Conservation (phyloP, 2,888 invertebrate species). For the Nephrocerus scutellatus region DNA sequence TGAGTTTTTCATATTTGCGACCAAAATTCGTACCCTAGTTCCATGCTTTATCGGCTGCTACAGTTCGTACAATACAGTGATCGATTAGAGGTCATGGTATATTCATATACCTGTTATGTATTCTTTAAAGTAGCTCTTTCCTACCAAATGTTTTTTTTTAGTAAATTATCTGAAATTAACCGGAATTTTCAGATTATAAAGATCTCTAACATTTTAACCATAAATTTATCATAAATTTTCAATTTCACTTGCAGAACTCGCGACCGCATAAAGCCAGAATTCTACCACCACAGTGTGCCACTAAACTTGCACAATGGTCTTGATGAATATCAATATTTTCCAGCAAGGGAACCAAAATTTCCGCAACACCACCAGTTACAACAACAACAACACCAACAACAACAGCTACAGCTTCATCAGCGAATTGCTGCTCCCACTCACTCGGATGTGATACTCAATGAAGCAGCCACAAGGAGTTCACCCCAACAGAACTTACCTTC, state of each 20-base stretch:
- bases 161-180: no score
- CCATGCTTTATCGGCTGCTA: no score
- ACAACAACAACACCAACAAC: conserved; percentile 5
- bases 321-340: conserved; percentile 41
- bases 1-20: no score
- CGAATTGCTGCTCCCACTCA: conserved; percentile 5
- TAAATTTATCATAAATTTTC: no score
- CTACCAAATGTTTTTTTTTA: no score
- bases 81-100: no score
- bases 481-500: neutral
- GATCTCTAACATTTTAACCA: no score
- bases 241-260: conserved; percentile 32
- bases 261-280: conserved; percentile 30
- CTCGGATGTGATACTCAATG: conserved; percentile 19
- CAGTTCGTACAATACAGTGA: no score
- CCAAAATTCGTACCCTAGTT: no score
- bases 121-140: no score
- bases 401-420: conserved; percentile 7
- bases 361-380: conserved; percentile 33
- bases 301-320: conserved; percentile 23
- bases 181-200: no score
- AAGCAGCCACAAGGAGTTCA: conserved; percentile 7
- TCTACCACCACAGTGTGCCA: conserved; percentile 15
- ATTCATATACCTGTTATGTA: no score
- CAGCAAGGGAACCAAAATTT: conserved; percentile 41